phyloP scores from a whole-genome alignment of 2,888 invertebrate genomes.

The Brachypalpus laphriformis region DNA sequence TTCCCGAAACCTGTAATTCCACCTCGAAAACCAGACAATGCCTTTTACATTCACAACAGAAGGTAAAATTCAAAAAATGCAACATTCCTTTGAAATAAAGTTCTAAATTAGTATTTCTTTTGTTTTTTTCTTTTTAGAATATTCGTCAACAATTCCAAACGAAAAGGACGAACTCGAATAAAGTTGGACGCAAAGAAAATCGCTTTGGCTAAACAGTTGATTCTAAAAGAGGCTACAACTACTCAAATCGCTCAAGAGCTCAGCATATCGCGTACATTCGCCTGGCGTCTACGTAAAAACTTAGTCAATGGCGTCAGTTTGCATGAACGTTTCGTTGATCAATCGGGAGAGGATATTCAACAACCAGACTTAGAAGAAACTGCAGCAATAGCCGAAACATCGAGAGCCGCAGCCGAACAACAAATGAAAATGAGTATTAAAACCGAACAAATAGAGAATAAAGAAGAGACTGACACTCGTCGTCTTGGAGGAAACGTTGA shows the following conservation, averaged over 20 bases:
- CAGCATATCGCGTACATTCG: constrained; percentile 81
- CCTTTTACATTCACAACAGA: constrained; percentile 80
- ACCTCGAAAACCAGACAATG: constrained; percentile 78
- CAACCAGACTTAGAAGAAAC: constrained; percentile 23
- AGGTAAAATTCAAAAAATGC: constrained; percentile 76
- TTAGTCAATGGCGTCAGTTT: constrained; percentile 81
- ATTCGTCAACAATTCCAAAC: constrained; percentile 77
- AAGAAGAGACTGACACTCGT: constrained; percentile 42
- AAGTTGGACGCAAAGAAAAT: constrained; percentile 81
- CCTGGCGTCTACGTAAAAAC: constrained; percentile 82
- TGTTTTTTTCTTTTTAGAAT: constrained; percentile 31
- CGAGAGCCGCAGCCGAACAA: constrained; percentile 21
- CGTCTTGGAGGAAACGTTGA: constrained; percentile 21
- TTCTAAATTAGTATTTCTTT: constrained; percentile 23
- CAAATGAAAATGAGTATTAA: constrained; percentile 58
- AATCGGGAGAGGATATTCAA: constrained; percentile 76
- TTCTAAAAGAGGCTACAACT: constrained; percentile 81
- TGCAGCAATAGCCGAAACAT: constrained; percentile 9
- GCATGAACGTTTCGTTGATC: constrained; percentile 81
- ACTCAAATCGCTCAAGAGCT: constrained; percentile 82
- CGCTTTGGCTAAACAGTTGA: constrained; percentile 81
- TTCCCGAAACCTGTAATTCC: constrained; percentile 78
- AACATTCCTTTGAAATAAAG: not conserved
- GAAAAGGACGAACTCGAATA: constrained; percentile 82
- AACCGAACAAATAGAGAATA: constrained; percentile 66